Evolutionary conservation across 2,113 vertebrate species (phyloP), one percentile per base, ranked within the genome.

Genomic region (Panurus biarmicus): DNA sequence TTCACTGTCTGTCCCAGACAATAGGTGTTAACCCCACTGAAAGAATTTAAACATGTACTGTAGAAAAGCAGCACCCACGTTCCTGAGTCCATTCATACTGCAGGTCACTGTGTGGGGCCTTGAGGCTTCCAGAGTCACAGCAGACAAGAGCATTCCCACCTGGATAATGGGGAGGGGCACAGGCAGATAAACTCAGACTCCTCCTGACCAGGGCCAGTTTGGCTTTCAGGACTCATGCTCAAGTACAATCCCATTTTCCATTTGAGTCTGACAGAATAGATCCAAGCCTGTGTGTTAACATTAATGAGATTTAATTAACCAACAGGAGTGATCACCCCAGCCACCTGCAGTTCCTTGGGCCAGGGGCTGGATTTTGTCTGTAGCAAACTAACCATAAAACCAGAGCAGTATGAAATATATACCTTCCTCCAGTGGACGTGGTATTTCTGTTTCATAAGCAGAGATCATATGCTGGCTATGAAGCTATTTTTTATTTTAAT

Each of bases 401-500:
- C 40, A 69, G 70, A 90, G 53, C 35, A 60, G 12, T 85, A 64
- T 54, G 71, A 71, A 89, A 94, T 51, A 85, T 74, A 23, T 29
- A 71, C 18, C 51, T 91, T 74, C 69, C 57, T 75, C 21, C 45
- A 75, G 58, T 71, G 87, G 72, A 92, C 94, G 93, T 90, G 4
- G 38, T 92, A 71, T 93, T 90, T 87, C 67, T 86, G 1, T 79
- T 94, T 89, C 71, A 87, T 83, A 77, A 90, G 44, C 58, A 90
- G 66, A 85, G 67, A 88, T 91, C 76, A 79, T 61, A n/a, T 40
- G 58, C 72, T 80, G 51, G 28, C 64, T 89, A 31, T 82, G 72
- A 92, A 86, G 48, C 85, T 85, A 47, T 75, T 85, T 94, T 95
- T 93, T 90, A 87, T 74, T 93, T 93, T 93, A 87, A 87, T 93